These are phyloP conservation scores for Macropodus opercularis DNA, from an alignment of 2,797 vertebrate genomes.

Conservation along the genomic window DNA sequence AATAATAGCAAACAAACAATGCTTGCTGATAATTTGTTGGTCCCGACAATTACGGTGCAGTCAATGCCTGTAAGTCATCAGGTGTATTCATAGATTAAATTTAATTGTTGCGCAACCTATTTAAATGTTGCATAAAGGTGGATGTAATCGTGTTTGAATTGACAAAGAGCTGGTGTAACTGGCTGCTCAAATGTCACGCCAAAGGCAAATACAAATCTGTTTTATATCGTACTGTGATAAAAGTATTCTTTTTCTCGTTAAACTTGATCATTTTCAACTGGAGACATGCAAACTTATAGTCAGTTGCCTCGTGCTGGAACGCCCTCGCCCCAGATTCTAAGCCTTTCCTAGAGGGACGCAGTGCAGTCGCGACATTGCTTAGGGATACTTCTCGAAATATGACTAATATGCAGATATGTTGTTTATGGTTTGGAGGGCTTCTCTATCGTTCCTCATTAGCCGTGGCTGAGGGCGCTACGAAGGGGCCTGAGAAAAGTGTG, in stretches of 20 bases:
- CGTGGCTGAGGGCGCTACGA: slow-evolving; percentile 45
- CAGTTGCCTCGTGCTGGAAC: slow-evolving; percentile 41
- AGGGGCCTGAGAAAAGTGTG: slow-evolving; percentile 55
- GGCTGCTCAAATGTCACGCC: slow-evolving; percentile 1
- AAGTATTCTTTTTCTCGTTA: slow-evolving; percentile 14
- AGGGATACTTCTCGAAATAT: slow-evolving; percentile 38
- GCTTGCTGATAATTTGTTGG: too few species aligned
- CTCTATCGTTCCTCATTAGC: slow-evolving; percentile 55
- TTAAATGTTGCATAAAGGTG: background rate
- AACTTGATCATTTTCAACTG: slow-evolving; percentile 9
- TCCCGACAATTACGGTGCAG: background rate
- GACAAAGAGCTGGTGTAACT: slow-evolving; percentile 12
- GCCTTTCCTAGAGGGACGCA: slow-evolving; percentile 30
- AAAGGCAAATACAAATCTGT: slow-evolving; percentile 16
- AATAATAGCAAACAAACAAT: too few species aligned
- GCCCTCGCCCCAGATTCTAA: slow-evolving; percentile 36
- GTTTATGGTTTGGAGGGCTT: slow-evolving; percentile 47
- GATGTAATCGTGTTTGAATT: background rate
- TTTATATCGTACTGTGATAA: slow-evolving; percentile 6
- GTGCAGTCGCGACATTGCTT: slow-evolving; percentile 15
- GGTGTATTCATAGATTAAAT: background rate
- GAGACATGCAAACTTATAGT: slow-evolving; percentile 25
- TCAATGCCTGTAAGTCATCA: background rate
- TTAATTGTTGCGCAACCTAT: background rate
- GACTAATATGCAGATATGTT: slow-evolving; percentile 39